These are phyloP conservation scores for Caenorhabditis brenneri DNA, from an alignment of 1,140 invertebrate genomes.

Conservation along the genomic window DNA sequence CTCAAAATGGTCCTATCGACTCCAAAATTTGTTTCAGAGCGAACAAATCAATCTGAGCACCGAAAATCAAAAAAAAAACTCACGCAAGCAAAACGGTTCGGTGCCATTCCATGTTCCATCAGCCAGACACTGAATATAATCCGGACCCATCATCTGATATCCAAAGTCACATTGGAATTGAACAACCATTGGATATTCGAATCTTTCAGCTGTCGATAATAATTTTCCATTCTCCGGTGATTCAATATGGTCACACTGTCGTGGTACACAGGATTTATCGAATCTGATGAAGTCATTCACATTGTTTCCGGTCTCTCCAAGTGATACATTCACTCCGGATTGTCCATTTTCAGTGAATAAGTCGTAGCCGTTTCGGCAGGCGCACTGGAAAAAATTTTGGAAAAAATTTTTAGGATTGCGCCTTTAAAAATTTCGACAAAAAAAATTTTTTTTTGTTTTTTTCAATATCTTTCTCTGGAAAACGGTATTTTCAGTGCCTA, in stretches of 20 bases:
- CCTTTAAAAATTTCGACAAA: no score
- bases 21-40: no score
- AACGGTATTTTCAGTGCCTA: no score
- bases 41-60: no score
- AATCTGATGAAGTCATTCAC: slow-evolving; percentile 79
- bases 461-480: no score
- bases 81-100: slow-evolving; percentile 80
- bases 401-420: neutral
- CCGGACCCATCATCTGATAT: slow-evolving; percentile 81
- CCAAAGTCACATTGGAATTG: slow-evolving; percentile 93
- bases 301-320: slow-evolving; percentile 82
- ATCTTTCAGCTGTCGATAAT: slow-evolving; percentile 81
- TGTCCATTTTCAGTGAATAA: slow-evolving; percentile 88
- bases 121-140: slow-evolving; percentile 84
- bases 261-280: slow-evolving; percentile 59
- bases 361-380: slow-evolving; percentile 80
- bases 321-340: slow-evolving; percentile 83
- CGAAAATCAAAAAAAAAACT: slow-evolving; percentile 39
- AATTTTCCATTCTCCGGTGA: slow-evolving; percentile 87
- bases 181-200: slow-evolving; percentile 87
- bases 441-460: no score
- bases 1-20: no score
- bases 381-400: slow-evolving; percentile 38
- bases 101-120: slow-evolving; percentile 91
- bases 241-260: slow-evolving; percentile 79